These are phyloP conservation scores for Tetragnatha versicolor DNA, from an alignment of 1,140 invertebrate genomes.

Conservation along the genomic window DNA sequence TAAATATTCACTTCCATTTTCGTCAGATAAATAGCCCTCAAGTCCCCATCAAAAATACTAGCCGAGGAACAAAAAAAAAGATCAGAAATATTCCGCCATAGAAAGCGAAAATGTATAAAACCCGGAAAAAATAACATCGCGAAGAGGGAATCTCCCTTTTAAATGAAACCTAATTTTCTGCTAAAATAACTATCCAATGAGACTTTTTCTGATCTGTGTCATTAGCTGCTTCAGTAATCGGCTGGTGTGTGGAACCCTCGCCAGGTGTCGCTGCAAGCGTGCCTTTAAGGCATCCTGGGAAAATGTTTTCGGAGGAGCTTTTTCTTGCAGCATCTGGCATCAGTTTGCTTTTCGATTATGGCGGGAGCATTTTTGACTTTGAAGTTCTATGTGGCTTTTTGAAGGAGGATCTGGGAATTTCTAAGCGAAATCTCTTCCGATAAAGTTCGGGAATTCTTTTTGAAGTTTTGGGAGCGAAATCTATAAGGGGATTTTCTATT, in stretches of 20 bases:
- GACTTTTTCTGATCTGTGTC: slow-evolving; percentile 43
- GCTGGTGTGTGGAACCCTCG: slow-evolving; percentile 19
- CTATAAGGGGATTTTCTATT: too few relatives aligned
- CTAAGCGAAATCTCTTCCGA: too few relatives aligned
- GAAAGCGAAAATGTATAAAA: slow-evolving; percentile 2
- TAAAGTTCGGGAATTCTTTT: too few relatives aligned
- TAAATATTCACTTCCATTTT: slow-evolving; percentile 39
- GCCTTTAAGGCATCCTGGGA: slow-evolving; percentile 37
- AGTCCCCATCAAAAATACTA: not conserved
- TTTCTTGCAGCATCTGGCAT: slow-evolving; percentile 23
- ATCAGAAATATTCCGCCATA: not conserved
- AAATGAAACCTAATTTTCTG: slow-evolving; percentile 53
- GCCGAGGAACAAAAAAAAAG: not conserved
- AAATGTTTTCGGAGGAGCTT: slow-evolving; percentile 20
- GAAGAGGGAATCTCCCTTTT: slow-evolving; percentile 25
- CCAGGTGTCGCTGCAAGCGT: slow-evolving; percentile 37
- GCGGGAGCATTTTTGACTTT: slow-evolving; percentile 11
- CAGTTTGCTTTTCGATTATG: slow-evolving; percentile 33
- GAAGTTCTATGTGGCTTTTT: too few relatives aligned
- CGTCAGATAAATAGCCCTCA: slow-evolving; percentile 40
- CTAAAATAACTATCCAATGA: slow-evolving; percentile 52
- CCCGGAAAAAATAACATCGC: slow-evolving; percentile 36
- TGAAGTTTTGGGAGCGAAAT: too few relatives aligned
- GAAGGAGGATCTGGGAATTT: too few relatives aligned
- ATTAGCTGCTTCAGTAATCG: slow-evolving; percentile 31